These are phyloP conservation scores for Mixornis gularis DNA, from an alignment of 2,113 vertebrate genomes.

Conservation along the genomic window DNA sequence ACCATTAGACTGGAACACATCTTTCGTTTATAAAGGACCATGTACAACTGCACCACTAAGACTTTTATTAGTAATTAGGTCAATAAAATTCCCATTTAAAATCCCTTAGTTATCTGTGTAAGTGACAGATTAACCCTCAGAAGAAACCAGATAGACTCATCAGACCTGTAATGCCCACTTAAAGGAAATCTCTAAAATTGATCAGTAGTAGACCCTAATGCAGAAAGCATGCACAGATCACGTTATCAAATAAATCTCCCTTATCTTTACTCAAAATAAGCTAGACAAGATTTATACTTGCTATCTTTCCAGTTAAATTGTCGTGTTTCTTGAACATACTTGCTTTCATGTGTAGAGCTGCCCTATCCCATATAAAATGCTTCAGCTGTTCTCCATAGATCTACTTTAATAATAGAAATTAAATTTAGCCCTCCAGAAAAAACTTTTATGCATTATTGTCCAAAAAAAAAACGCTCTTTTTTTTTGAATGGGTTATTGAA, in stretches of 20 bases:
- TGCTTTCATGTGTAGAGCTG: not conserved
- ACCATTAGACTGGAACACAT: not conserved
- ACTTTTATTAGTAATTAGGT: slow-evolving; percentile 31
- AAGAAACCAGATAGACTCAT: not conserved
- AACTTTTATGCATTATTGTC: not conserved
- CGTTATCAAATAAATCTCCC: not conserved
- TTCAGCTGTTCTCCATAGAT: not conserved
- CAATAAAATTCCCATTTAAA: slow-evolving; percentile 12
- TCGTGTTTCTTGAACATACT: not conserved
- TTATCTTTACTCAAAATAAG: not conserved
- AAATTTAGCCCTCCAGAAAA: not conserved
- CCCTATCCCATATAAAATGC: not conserved
- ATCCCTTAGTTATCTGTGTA: not conserved
- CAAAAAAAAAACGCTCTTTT: not conserved
- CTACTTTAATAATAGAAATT: not conserved
- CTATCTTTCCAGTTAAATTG: not conserved
- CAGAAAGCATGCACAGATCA: not conserved
- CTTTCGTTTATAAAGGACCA: not conserved
- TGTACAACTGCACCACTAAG: not conserved
- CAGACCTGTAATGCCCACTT: not conserved
- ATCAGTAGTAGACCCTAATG: not conserved
- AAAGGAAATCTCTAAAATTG: not conserved
- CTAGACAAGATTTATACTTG: not conserved
- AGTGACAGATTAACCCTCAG: not conserved
- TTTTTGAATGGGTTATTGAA: not conserved